A percentile compares a stretch with the other conserved stretches of the same genome.
Evolutionary conservation across 2,888 invertebrate species (phyloP).

Genomic region (Tethea ocularis): DNA sequence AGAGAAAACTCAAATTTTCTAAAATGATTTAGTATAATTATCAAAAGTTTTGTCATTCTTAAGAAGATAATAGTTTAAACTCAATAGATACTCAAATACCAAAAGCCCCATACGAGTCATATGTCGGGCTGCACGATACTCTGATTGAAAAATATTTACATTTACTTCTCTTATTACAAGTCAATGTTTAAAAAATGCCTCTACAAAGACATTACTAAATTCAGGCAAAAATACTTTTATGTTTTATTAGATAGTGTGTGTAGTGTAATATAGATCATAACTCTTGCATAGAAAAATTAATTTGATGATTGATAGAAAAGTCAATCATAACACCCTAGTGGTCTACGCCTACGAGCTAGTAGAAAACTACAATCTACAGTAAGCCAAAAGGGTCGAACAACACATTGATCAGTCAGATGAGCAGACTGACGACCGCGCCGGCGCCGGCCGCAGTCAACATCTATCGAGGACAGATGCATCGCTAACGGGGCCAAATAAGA

Average conservation of each 20-base stretch:
- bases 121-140: constrained; percentile 71
- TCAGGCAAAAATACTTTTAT: constrained; percentile 75
- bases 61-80: constrained; percentile 66
- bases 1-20: constrained; percentile 67
- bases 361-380: constrained; percentile 80
- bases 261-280: constrained; percentile 77
- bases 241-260: constrained; percentile 76
- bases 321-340: constrained; percentile 82
- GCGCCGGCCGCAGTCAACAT: constrained; percentile 63
- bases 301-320: constrained; percentile 81
- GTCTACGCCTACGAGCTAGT: constrained; percentile 82
- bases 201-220: constrained; percentile 80
- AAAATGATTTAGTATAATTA: constrained; percentile 59
- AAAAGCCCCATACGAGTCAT: constrained; percentile 77
- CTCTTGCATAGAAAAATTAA: constrained; percentile 82
- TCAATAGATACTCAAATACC: constrained; percentile 70
- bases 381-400: constrained; percentile 82
- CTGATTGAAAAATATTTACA: constrained; percentile 78
- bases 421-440: constrained; percentile 48
- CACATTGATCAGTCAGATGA: constrained; percentile 60
- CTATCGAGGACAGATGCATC: constrained; percentile 84
- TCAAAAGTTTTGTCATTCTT: constrained; percentile 73
- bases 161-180: constrained; percentile 74
- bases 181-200: constrained; percentile 76
- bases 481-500: constrained; percentile 84